Base-by-base conservation (phyloP, 2,888 invertebrate genomes). In the Cartodere bifasciata region DNA sequence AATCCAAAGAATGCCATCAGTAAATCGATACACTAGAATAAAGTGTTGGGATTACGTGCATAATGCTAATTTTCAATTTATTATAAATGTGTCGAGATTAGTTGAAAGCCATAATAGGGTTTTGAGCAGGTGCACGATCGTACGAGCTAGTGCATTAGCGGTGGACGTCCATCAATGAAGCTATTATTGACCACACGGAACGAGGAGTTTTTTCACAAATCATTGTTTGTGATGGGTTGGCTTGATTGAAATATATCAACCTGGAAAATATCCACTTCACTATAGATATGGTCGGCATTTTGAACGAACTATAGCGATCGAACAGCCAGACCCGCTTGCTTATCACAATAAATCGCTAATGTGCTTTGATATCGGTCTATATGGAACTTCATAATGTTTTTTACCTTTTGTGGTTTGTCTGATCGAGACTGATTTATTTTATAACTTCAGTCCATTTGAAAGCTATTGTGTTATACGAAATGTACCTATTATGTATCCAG, bases 221-320 rank as follows among this genome's bases (percentile, higher is more conserved):
- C 56, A 56, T 56, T 56, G 56, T 56, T 53, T 53, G 55, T 52
- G 50, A 53, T 51, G 48, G 53, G 46, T 44, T 44, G 48, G 48
- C 52, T 53, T 57, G 55, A 57, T 57, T 57, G 57, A 57, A 57
- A 56, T 53, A 55, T 57, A 55, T 53, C 52, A 53, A 52, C 48
- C 47, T 46, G 44, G 50, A 52, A 52, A 53, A 51, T 49, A 48
- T 45, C 41, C n/a, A n/a, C n/a, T n/a, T n/a, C n/a, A n/a, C n/a
- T n/a, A n/a, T n/a, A n/a, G n/a, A n/a, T n/a, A n/a, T n/a, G n/a
- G n/a, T n/a, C n/a, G n/a, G n/a, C n/a, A n/a, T n/a, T n/a, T n/a
- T n/a, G n/a, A n/a, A n/a, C n/a, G n/a, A n/a, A n/a, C n/a, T n/a
- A n/a, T n/a, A n/a, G n/a, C n/a, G n/a, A n/a, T n/a, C n/a, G n/a